Conservation (phyloP, 2,888 invertebrate species). For the Macaria liturata region DNA sequence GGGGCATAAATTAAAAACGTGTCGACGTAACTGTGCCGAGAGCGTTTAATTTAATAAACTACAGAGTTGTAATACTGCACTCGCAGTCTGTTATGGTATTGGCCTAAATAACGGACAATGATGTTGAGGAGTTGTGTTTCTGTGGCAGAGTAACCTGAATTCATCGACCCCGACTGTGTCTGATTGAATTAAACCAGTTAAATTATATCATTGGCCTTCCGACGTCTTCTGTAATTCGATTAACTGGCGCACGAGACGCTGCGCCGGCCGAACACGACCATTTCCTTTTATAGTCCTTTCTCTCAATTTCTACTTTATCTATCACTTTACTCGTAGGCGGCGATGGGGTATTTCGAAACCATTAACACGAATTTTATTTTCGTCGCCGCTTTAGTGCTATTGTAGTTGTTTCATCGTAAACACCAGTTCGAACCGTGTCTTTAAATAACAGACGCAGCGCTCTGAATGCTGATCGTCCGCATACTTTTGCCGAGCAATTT, state of each 20-base stretch:
- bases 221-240: constrained; percentile 73
- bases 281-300: constrained; percentile 50
- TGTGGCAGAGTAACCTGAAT: constrained; percentile 65
- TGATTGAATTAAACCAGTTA: constrained; percentile 77
- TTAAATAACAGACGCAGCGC: constrained; percentile 32
- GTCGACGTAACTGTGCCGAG: constrained; percentile 27
- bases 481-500: constrained; percentile 49
- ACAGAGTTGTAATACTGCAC: constrained; percentile 9
- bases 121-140: constrained; percentile 48
- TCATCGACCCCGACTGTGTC: constrained; percentile 71
- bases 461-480: constrained; percentile 41
- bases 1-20: constrained; percentile 24
- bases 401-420: constrained; percentile 10
- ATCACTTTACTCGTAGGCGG: constrained; percentile 35
- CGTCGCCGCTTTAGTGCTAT: constrained; percentile 7
- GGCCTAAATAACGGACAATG: constrained; percentile 55
- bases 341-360: constrained; percentile 23
- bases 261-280: constrained; percentile 42
- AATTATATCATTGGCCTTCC: constrained; percentile 76
- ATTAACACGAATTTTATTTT: constrained; percentile 27
- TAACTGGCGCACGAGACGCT: constrained; percentile 61
- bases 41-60: constrained; percentile 25
- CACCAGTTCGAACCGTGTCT: constrained; percentile 18
- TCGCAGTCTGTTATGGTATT: constrained; percentile 35
- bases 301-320: constrained; percentile 39